These are phyloP conservation scores for Ophioderma brevispina DNA, from an alignment of 35 echinoderm and acorn worm genomes.

Conservation along the genomic window DNA sequence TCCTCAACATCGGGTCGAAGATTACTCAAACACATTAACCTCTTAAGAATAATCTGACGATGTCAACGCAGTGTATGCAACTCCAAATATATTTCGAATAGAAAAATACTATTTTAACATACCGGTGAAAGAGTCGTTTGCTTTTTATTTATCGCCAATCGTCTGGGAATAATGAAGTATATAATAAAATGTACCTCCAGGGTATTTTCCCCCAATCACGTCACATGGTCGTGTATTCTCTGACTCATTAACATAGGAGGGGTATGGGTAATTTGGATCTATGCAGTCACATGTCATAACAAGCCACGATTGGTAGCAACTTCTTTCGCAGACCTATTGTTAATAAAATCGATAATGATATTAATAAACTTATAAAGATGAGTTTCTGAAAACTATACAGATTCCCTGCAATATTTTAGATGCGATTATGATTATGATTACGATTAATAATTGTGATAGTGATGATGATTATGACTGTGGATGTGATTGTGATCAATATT, in stretches of 20 bases:
- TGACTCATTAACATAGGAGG: not conserved
- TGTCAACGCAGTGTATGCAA: too few relatives aligned
- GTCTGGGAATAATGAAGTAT: too few relatives aligned
- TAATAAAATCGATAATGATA: too few relatives aligned
- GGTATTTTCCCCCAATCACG: not conserved
- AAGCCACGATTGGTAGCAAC: slow-evolving; percentile 62
- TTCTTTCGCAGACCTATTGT: slow-evolving; percentile 80
- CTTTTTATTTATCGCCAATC: too few relatives aligned
- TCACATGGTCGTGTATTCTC: not conserved
- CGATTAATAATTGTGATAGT: not conserved
- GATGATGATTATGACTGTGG: not conserved
- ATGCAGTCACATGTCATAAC: slow-evolving; percentile 40
- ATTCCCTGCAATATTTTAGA: not conserved
- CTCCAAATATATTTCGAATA: too few relatives aligned
- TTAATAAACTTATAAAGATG: too few relatives aligned
- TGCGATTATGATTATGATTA: not conserved
- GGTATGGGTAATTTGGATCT: slow-evolving; percentile 49
- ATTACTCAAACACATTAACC: too few relatives aligned
- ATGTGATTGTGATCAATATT: not conserved
- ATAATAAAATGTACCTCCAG: not conserved
- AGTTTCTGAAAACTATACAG: not conserved
- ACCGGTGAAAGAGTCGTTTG: too few relatives aligned
- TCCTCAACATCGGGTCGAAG: too few relatives aligned
- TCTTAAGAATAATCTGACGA: too few relatives aligned
- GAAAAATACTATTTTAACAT: too few relatives aligned